Evolutionary conservation across 2,888 invertebrate genomes (phyloP).

Genomic region (Synergus itoensis): DNA sequence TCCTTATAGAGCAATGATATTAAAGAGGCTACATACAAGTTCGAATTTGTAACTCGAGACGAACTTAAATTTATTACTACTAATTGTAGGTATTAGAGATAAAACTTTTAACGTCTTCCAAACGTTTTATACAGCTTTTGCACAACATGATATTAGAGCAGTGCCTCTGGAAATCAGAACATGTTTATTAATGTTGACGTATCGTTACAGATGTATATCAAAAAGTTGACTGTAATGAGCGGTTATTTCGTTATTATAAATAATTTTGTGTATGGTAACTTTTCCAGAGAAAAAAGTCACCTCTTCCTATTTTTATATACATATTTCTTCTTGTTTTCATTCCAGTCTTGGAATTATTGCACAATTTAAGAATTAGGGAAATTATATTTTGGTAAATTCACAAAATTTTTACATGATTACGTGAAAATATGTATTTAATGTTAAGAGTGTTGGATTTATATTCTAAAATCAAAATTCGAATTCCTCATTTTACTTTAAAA

Average conservation of each 20-base stretch:
- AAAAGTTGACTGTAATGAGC: background rate
- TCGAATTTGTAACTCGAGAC: background rate
- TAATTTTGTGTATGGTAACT: background rate
- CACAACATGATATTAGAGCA: conserved; percentile 52
- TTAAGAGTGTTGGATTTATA: background rate
- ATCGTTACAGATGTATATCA: conserved; percentile 32
- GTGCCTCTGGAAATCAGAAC: conserved; percentile 51
- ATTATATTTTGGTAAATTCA: background rate
- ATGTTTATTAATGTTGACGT: conserved; percentile 34
- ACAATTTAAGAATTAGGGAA: conserved; percentile 12
- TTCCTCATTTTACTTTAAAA: too few relatives aligned
- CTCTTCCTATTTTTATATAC: background rate
- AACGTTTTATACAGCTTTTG: conserved; percentile 52
- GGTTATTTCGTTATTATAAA: background rate
- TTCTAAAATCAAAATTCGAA: too few relatives aligned
- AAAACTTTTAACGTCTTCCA: conserved; percentile 53
- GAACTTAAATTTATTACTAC: conserved; percentile 6
- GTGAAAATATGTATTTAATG: conserved; percentile 2
- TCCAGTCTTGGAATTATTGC: background rate
- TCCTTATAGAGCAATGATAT: conserved; percentile 9
- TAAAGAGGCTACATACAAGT: conserved; percentile 23
- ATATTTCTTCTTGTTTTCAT: conserved; percentile 12
- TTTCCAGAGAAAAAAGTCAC: background rate
- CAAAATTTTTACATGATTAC: conserved; percentile 18
- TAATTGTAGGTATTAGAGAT: conserved; percentile 9